Conservation (phyloP, 2,797 vertebrate genomes). For the Manis crassicaudata region DNA sequence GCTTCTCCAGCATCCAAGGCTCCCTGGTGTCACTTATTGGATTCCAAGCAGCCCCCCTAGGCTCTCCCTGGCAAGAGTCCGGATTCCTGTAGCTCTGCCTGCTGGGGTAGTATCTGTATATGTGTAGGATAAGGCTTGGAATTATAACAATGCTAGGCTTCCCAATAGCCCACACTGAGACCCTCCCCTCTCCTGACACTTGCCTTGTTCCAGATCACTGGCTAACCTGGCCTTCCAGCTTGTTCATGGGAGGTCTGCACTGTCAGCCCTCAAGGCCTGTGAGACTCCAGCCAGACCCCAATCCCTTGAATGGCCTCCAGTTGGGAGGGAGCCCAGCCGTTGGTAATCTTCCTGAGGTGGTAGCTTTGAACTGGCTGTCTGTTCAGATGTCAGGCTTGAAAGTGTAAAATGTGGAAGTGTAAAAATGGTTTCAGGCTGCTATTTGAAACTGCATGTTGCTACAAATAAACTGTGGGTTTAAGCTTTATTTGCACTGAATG, state of each 20-base stretch:
- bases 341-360: background rate
- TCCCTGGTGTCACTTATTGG: background rate
- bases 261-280: background rate
- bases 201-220: background rate
- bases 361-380: background rate
- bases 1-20: background rate
- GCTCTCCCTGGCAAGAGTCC: background rate
- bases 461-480: background rate
- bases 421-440: background rate
- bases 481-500: background rate
- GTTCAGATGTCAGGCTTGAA: background rate
- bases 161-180: background rate
- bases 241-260: background rate
- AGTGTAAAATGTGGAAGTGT: background rate
- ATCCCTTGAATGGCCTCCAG: background rate
- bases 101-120: too few relatives aligned
- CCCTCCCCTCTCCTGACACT: background rate
- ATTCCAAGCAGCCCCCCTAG: background rate
- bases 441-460: conserved; percentile 10
- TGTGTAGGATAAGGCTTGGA: background rate
- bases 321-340: background rate
- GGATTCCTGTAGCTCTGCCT: background rate
- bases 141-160: background rate
- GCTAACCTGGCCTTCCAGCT: background rate
- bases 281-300: background rate